Evolutionary conservation across 1,140 invertebrate species (phyloP).

Genomic region (Ostrea edulis): DNA sequence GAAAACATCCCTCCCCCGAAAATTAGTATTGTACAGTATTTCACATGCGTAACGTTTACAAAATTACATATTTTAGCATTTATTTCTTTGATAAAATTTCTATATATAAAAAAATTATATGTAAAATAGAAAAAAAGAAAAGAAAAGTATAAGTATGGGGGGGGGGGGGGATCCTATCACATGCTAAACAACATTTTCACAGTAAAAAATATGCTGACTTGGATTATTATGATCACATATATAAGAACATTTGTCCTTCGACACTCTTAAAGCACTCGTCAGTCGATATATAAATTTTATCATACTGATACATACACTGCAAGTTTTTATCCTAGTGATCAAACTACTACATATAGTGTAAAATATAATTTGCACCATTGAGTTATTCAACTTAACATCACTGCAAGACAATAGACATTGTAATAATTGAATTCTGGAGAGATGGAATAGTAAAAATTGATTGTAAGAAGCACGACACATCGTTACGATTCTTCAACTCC

Average conservation of each 20-base stretch:
- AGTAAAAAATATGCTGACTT: not conserved
- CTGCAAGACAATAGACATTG: not conserved
- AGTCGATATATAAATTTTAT: not conserved
- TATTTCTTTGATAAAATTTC: conserved; percentile 16
- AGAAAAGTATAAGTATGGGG: not conserved
- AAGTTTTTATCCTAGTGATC: not conserved
- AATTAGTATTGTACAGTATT: too few species aligned
- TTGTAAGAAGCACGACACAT: not conserved
- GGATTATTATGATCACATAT: not conserved
- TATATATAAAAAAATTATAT: not conserved
- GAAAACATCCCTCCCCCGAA: too few species aligned
- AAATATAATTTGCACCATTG: not conserved
- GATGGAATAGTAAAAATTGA: not conserved
- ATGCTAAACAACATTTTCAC: conserved; percentile 5
- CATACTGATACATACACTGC: not conserved
- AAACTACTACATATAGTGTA: not conserved
- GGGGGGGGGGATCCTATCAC: not conserved
- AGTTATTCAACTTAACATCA: not conserved
- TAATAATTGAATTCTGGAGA: not conserved
- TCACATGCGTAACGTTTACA: too few species aligned
- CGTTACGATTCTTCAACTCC: not conserved
- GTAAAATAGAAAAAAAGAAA: not conserved
- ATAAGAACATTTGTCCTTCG: not conserved
- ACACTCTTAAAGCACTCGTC: not conserved
- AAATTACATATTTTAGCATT: not conserved